These are phyloP conservation scores for Nyctibius grandis DNA, from an alignment of 2,797 vertebrate genomes.

Conservation along the genomic window DNA sequence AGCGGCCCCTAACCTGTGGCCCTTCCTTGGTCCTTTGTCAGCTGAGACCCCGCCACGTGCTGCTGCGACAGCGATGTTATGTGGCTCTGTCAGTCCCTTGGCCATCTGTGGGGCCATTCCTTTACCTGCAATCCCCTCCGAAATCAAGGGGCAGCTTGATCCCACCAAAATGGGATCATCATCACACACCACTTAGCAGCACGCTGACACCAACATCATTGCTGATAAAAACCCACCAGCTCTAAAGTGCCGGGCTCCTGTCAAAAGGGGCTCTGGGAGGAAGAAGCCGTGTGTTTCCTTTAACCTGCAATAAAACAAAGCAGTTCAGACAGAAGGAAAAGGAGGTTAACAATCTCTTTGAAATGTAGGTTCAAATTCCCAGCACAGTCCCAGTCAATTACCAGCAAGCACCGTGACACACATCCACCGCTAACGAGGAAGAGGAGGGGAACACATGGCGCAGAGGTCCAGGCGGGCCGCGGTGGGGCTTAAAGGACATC, in stretches of 20 bases:
- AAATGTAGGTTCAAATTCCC: conserved; percentile 42
- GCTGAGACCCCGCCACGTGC: fast-evolving
- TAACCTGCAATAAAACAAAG: background rate
- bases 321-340: conserved; percentile 38
- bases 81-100: background rate
- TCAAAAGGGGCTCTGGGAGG: background rate
- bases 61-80: fast-evolving
- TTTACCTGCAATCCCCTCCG: background rate
- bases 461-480: background rate
- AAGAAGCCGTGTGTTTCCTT: background rate
- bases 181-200: background rate
- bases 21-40: background rate
- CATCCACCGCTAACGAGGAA: background rate
- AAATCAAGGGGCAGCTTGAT: background rate
- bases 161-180: background rate
- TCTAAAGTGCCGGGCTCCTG: background rate
- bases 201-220: fast-evolving
- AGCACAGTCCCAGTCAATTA: conserved; percentile 14
- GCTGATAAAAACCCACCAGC: background rate
- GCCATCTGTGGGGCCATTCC: background rate
- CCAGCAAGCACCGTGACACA: background rate
- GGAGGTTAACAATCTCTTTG: conserved; percentile 45
- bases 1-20: background rate
- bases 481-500: background rate
- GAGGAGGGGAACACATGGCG: background rate